Evolutionary conservation across 2,888 invertebrate species (phyloP).

Genomic region (Suillia variegata): DNA sequence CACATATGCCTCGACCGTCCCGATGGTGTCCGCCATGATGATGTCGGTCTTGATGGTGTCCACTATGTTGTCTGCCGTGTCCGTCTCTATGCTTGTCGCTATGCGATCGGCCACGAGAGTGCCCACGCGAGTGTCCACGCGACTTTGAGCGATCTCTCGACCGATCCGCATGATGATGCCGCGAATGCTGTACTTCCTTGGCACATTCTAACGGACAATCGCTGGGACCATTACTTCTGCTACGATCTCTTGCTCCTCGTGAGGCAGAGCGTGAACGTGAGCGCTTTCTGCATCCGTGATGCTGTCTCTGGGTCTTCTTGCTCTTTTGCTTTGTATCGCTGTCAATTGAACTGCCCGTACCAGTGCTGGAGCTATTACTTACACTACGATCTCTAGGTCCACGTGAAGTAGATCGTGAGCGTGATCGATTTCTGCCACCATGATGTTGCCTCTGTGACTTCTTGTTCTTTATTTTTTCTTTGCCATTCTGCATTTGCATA

Average conservation of each 20-base stretch:
- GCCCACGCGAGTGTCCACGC: slow-evolving; percentile 23
- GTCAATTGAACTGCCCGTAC: not conserved
- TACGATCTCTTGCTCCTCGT: no score
- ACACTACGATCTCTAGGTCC: not conserved
- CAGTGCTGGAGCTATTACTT: not conserved
- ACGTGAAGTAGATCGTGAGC: slow-evolving; percentile 18
- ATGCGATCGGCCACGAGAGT: slow-evolving; percentile 6
- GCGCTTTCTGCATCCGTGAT: no score
- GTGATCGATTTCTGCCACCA: slow-evolving; percentile 7
- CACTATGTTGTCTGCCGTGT: slow-evolving; percentile 20
- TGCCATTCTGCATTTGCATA: slow-evolving; percentile 26
- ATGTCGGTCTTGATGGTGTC: not conserved
- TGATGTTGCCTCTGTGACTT: slow-evolving; percentile 24
- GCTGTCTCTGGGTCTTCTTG: no score
- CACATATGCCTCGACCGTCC: not conserved
- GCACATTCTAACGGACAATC: no score
- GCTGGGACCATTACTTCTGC: not conserved
- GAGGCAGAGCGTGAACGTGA: no score
- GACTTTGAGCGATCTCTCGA: not conserved
- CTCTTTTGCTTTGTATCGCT: no score
- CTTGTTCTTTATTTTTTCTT: no score
- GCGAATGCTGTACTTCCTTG: no score
- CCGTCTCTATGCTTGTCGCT: not conserved
- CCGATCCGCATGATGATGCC: no score
- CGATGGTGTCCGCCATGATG: not conserved